Evolutionary conservation across 2,113 vertebrate species (phyloP).

Genomic region (Gymnogyps californianus): DNA sequence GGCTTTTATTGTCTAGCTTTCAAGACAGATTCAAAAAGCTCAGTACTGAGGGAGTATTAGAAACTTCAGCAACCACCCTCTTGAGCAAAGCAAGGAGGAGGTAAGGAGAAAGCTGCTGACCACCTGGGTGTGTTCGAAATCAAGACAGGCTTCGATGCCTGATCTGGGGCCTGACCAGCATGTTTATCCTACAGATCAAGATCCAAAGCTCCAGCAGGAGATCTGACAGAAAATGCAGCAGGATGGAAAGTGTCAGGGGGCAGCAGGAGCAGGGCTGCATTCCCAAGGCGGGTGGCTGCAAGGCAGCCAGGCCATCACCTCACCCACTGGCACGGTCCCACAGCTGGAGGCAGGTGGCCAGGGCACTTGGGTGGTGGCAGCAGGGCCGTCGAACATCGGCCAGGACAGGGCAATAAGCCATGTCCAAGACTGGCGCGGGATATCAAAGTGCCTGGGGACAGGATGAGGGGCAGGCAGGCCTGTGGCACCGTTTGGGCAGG

Average conservation of each 20-base stretch:
- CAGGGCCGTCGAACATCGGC: rapidly evolving
- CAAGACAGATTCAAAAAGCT: background rate
- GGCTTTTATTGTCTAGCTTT: background rate
- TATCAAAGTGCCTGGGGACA: background rate
- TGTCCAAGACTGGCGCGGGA: background rate
- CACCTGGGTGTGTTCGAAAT: background rate
- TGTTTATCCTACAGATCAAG: background rate
- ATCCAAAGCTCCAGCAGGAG: background rate
- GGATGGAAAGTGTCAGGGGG: background rate
- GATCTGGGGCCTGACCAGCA: background rate
- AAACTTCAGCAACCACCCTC: background rate
- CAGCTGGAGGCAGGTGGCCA: background rate
- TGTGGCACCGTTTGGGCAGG: rapidly evolving
- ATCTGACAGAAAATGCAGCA: background rate
- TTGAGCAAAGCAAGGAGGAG: background rate
- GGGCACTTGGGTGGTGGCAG: background rate
- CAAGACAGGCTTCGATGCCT: background rate
- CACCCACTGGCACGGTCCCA: rapidly evolving
- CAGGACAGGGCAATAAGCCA: background rate
- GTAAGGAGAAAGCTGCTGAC: background rate
- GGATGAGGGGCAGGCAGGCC: background rate
- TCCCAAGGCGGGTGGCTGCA: background rate
- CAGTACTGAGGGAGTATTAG: background rate
- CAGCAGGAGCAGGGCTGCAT: background rate
- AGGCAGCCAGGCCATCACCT: background rate